Evolutionary conservation across 53 echinoderm and acorn worm genomes (phyloP), one percentile per base, ranked within the genome.

Genomic region (Henricia sp.): DNA sequence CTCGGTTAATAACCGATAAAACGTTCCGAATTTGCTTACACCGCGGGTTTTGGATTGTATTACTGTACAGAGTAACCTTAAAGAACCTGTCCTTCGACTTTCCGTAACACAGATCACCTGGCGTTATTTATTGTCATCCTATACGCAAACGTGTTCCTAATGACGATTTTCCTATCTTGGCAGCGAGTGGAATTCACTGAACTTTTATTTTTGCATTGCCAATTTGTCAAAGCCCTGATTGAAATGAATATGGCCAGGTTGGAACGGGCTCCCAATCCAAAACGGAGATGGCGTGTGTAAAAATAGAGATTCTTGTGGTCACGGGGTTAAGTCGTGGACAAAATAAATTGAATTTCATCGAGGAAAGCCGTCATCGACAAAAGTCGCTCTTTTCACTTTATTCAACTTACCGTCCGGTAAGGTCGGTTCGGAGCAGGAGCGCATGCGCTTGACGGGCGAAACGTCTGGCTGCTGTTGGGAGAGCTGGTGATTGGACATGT

Each of bases 361-460:
- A 68, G 83, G 83, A 83, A 83, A 54, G 53, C 23, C 83, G 69
- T 69, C 68, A 69, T 68, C 69, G 13, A 6, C 17, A 59, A 73
- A 73, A 73, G 43, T 78, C 38, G 78, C 63, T n/a, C n/a, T 40
- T 38, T 38, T 56, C 50, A n/a, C 67, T 82, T 5, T 8, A 13
- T 17, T 37, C 13, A 64, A 85, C 85, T 85, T n/a, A 90, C 90
- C 90, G 78, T 29, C 52, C 32, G 90, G 90, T 71, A 90, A 42
- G 27, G 80, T 48, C 26, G 63, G 80, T 21, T 80, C 80, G 33
- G 62, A 46, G 25, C 60, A 57, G 12, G 60, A 59, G 55, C 35
- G 80, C 80, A 80, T 80, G 80, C 80, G 80, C 80, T 63, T 80
- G 52, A 20, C 5, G 56, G 1, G 39, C 41, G 36, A 30, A 38